These are phyloP conservation scores for Mastomys coucha DNA, from an alignment of 2,113 vertebrate genomes.

Conservation along the genomic window DNA sequence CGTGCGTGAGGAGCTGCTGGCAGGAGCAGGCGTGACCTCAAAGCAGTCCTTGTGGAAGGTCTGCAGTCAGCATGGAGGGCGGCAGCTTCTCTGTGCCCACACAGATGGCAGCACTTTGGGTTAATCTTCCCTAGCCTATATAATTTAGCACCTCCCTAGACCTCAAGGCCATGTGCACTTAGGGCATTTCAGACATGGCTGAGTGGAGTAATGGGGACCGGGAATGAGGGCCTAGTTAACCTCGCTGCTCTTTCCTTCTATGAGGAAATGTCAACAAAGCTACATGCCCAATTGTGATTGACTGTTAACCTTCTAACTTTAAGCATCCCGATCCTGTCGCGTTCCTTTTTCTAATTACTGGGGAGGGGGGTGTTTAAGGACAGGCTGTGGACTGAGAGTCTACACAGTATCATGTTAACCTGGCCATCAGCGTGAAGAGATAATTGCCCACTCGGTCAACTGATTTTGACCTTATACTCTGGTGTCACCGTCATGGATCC, in stretches of 20 bases:
- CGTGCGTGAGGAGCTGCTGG: neutral
- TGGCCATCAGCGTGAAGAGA: neutral
- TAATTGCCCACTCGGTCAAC: neutral
- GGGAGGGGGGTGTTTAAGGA: neutral
- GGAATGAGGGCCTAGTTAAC: neutral
- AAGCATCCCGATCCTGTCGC: neutral
- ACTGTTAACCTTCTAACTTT: neutral
- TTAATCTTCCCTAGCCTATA: too few species aligned
- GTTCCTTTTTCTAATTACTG: neutral
- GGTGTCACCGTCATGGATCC: neutral
- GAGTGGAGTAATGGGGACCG: neutral
- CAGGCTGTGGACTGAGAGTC: neutral
- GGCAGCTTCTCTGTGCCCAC: neutral
- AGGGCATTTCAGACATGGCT: neutral
- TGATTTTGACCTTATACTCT: neutral
- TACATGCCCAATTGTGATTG: too few species aligned
- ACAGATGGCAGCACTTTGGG: neutral
- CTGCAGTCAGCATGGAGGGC: neutral
- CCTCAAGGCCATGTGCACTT: neutral
- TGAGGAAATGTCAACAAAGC: neutral
- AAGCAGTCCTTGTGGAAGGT: neutral
- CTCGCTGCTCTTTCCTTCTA: neutral
- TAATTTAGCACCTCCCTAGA: neutral
- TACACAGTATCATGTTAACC: constrained; percentile 22
- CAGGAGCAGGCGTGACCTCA: neutral